Percentiles rank a stretch among this genome's conserved stretches.
phyloP scores from a whole-genome alignment of 2,113 vertebrate species.

The Tyrannus savana region DNA sequence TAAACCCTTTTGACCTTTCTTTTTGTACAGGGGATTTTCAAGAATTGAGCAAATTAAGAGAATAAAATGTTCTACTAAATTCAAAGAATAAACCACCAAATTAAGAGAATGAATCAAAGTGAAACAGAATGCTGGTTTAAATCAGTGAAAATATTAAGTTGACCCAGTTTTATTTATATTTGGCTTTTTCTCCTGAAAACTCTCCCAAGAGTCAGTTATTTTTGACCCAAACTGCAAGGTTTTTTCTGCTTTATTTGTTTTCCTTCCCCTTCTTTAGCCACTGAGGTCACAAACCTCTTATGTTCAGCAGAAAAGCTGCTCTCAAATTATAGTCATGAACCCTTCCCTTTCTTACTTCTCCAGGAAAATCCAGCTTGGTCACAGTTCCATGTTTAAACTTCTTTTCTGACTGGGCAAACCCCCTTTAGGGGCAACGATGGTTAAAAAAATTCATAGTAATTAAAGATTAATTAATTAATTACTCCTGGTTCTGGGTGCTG shows the following conservation, averaged over 20 bases:
- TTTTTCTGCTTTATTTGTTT: not conserved
- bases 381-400: not conserved
- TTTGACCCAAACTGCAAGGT: constrained; percentile 9
- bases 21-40: not conserved
- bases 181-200: not conserved
- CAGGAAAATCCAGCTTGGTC: not conserved
- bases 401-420: not conserved
- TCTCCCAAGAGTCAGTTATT: not conserved
- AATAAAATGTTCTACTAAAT: constrained; percentile 29
- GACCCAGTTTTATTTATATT: constrained; percentile 15
- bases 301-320: not conserved
- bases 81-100: not conserved
- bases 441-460: not conserved
- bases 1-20: constrained; percentile 38
- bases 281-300: not conserved
- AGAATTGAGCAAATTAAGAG: not conserved
- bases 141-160: not conserved
- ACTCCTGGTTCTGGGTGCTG: fast-evolving
- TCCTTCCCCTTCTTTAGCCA: not conserved
- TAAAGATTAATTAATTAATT: not conserved
- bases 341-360: not conserved
- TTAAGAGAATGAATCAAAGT: constrained; percentile 4
- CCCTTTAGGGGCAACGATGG: not conserved
- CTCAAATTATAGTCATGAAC: not conserved
- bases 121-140: not conserved